phyloP scores from a whole-genome alignment of 2,888 invertebrate species.

The Athalia circularis region DNA sequence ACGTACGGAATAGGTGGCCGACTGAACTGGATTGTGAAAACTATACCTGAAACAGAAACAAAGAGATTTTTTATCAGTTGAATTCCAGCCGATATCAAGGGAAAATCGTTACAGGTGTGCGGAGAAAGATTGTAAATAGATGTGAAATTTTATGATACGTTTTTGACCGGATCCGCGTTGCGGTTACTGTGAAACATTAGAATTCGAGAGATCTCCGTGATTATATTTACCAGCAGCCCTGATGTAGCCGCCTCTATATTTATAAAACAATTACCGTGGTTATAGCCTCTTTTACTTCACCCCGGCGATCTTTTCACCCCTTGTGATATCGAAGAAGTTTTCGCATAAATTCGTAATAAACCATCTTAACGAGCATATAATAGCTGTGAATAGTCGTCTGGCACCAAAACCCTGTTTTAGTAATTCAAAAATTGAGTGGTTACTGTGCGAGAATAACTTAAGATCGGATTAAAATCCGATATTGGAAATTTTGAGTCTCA shows the following conservation, averaged over 20 bases:
- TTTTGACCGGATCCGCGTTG: conserved; percentile 5
- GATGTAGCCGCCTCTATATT: conserved; percentile 29
- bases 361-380: conserved; percentile 62
- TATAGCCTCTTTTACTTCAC: conserved; percentile 53
- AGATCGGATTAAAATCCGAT: conserved; percentile 4
- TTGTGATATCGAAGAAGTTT: conserved; percentile 54
- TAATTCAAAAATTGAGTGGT: conserved; percentile 36
- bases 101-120: neutral
- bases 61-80: conserved; percentile 18
- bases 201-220: conserved; percentile 7
- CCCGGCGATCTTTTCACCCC: conserved; percentile 42
- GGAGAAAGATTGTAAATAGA: neutral
- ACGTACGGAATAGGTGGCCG: neutral
- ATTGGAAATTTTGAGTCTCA: neutral
- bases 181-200: neutral
- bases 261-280: conserved; percentile 46
- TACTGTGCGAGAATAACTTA: neutral
- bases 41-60: conserved; percentile 20
- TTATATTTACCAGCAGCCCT: conserved; percentile 19
- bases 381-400: conserved; percentile 46
- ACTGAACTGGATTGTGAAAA: neutral
- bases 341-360: conserved; percentile 62
- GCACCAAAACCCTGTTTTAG: conserved; percentile 32
- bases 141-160: conserved; percentile 1
- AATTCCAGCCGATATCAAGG: neutral